A percentile compares a stretch with the other conserved stretches of the same genome.
Conservation (phyloP, 2,797 vertebrate species). For the Tachyglossus aculeatus region DNA sequence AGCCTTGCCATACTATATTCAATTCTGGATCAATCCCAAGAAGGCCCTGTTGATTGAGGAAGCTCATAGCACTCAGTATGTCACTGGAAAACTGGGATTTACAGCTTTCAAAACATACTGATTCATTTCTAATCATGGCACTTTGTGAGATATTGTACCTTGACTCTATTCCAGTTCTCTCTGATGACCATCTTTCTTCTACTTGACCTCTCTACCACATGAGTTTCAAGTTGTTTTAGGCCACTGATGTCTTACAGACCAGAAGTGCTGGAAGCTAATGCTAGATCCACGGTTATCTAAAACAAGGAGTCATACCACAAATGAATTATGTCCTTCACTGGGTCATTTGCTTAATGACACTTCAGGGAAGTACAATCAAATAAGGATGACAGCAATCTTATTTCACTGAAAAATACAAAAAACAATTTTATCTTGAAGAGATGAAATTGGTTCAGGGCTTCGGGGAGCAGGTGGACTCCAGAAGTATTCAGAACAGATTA, state of each 20-base stretch:
- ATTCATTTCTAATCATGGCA: not conserved
- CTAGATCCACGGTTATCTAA: no score
- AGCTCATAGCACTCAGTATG: not conserved
- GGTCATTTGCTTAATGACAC: no score
- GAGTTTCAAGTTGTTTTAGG: not conserved
- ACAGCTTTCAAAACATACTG: constrained; percentile 37
- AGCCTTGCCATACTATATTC: constrained; percentile 19
- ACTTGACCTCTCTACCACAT: not conserved
- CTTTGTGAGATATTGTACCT: not conserved
- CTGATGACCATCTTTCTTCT: not conserved
- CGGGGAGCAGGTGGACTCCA: no score
- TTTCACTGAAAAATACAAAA: no score
- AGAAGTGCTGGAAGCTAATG: not conserved
- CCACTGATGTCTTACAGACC: constrained; percentile 12
- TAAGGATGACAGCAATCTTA: no score
- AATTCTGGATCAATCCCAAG: constrained; percentile 18
- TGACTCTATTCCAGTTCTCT: not conserved
- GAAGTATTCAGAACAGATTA: no score
- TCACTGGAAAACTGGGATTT: constrained; percentile 15
- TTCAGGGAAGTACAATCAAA: no score
- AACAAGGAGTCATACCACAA: no score
- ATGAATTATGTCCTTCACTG: no score
- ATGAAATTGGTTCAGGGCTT: no score
- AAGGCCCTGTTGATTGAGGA: not conserved
- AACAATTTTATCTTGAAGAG: no score